Conservation (phyloP, 2,888 invertebrate species). For the Ceriagrion tenellum region DNA sequence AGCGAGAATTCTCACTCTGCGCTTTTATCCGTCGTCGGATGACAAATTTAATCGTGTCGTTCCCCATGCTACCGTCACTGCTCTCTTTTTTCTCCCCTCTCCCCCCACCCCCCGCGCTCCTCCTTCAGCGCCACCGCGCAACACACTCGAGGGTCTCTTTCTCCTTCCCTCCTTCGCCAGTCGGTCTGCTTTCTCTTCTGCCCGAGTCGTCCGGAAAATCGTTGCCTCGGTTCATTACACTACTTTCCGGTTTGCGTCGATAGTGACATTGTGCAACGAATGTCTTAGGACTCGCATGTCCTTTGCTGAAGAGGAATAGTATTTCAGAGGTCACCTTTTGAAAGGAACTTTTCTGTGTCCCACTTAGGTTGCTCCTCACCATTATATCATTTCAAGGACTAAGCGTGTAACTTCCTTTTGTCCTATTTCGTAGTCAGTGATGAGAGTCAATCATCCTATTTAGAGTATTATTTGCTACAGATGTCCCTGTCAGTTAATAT, state of each 20-base stretch:
- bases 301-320: background rate
- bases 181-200: background rate
- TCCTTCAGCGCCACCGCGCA: background rate
- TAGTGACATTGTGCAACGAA: background rate
- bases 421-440: too few relatives aligned
- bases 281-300: too few relatives aligned
- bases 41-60: constrained; percentile 16
- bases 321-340: too few relatives aligned
- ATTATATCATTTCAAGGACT: too few relatives aligned
- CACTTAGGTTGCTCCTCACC: too few relatives aligned
- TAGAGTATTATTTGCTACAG: too few relatives aligned
- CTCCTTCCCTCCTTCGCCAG: background rate
- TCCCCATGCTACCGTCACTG: background rate
- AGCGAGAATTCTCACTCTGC: background rate
- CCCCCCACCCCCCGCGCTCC: too few relatives aligned
- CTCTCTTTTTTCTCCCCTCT: background rate
- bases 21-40: constrained; percentile 20
- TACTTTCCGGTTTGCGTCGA: background rate
- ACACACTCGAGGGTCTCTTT: background rate
- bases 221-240: background rate
- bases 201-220: background rate
- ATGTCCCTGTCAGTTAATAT: too few relatives aligned
- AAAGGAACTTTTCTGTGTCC: too few relatives aligned
- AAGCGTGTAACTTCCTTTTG: too few relatives aligned
- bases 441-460: too few relatives aligned